Conservation (phyloP, 2,888 invertebrate species). For the Miltochrista miniata region DNA sequence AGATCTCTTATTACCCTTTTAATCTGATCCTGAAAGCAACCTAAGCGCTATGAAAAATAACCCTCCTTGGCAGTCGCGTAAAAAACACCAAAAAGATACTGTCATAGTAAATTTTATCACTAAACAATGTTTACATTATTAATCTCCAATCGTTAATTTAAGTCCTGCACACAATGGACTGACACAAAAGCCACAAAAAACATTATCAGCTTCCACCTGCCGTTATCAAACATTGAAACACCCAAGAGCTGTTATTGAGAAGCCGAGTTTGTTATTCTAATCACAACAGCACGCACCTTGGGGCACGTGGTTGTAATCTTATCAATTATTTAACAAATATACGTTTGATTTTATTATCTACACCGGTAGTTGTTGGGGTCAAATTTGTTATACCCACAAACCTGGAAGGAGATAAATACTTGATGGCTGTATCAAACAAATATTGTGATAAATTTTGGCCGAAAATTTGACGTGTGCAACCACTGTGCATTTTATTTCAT, state of each 20-base stretch:
- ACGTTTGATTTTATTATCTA: constrained; percentile 28
- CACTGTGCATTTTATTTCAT: neutral
- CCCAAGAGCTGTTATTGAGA: constrained; percentile 31
- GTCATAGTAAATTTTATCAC: no score
- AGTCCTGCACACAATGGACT: constrained; percentile 5
- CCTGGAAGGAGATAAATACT: neutral
- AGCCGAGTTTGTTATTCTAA: constrained; percentile 64
- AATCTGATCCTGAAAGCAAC: no score
- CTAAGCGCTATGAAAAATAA: no score
- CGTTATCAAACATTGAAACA: constrained; percentile 32
- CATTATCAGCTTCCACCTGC: constrained; percentile 40
- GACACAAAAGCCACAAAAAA: constrained; percentile 20
- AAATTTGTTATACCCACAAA: neutral
- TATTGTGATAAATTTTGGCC: neutral
- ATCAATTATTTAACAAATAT: constrained; percentile 50
- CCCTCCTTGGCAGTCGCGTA: no score
- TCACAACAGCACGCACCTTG: constrained; percentile 42
- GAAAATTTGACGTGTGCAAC: neutral
- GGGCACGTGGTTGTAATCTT: constrained; percentile 48
- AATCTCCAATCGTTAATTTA: constrained; percentile 7
- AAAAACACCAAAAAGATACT: no score
- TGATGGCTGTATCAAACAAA: neutral
- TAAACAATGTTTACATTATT: neutral
- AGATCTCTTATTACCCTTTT: no score
- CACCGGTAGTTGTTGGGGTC: constrained; percentile 13